Evolutionary conservation across 2,888 invertebrate species (phyloP), one percentile per base, ranked within the genome.

Genomic region (Drosophila percnosoma): DNA sequence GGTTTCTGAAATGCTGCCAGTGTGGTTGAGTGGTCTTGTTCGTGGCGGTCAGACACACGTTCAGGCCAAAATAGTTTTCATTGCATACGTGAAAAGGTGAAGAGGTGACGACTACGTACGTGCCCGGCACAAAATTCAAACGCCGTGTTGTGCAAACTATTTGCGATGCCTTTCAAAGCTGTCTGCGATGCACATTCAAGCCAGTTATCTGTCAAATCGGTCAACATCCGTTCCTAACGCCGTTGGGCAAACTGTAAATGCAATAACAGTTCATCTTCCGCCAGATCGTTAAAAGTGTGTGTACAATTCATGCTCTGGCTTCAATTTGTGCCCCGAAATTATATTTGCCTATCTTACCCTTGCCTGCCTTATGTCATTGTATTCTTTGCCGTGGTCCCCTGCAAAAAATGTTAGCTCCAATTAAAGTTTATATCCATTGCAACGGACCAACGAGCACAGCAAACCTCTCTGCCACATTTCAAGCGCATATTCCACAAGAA

Each of bases 111-210:
- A n/a, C 61, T 64, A 54, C 4, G 21, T 24, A 24, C 34, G 24
- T 53, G 45, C 57, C 49, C 51, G 27, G 4, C 53, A 21, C 69
- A 54, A 61, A 80, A 70, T 67, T 64, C 63, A 66, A 66, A 62
- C 59, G 33, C 55, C 52, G 10, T 36, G 60, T 58, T 21, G 33
- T 27, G 13, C 52, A 53, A 60, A 74, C 74, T 73, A 68, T 73
- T 63, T 73, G 68, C 45, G 54, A 73, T 59, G 59, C 49, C 24
- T 45, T 58, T 57, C 18, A 53, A 57, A 51, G 31, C 38, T 48
- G 52, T 38, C n/a, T 36, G 15, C 45, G 24, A 15, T 24, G 33
- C 54, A 36, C 13, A 45, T 45, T 45, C 24, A 15, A 15, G 21
- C 21, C 45, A 21, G 21, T 45, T 45, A 45, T 45, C 45, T 24